These are phyloP conservation scores for Eupithecia subfuscata DNA, from an alignment of 2,888 invertebrate species.

Conservation along the genomic window DNA sequence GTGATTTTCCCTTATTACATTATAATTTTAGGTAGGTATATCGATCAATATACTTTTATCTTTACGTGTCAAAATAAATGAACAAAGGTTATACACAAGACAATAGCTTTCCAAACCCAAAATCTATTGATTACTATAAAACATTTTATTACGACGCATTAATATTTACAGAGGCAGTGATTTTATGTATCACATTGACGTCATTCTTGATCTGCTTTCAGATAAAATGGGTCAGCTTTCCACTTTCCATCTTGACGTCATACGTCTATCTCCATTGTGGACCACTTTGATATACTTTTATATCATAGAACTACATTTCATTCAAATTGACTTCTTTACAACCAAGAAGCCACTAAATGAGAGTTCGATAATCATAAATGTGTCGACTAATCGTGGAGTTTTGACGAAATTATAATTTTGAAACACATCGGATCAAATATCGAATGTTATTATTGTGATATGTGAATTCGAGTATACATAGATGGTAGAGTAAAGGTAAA, in stretches of 20 bases:
- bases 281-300: constrained; percentile 44
- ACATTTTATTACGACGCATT: constrained; percentile 67
- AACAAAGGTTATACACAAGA: not conserved
- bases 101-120: not conserved
- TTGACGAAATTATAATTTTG: not conserved
- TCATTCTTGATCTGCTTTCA: constrained; percentile 62
- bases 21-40: not conserved
- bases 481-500: no score
- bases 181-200: constrained; percentile 65
- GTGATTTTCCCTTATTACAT: not conserved
- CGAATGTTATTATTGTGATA: not conserved
- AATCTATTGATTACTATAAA: constrained; percentile 45
- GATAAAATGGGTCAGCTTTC: constrained; percentile 75
- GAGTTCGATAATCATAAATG: constrained; percentile 21
- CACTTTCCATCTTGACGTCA: constrained; percentile 68
- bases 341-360: constrained; percentile 17
- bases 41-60: not conserved
- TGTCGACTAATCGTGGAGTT: constrained; percentile 18
- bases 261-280: constrained; percentile 53
- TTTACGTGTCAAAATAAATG: not conserved
- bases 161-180: constrained; percentile 49
- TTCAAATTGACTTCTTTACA: constrained; percentile 44
- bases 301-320: constrained; percentile 32
- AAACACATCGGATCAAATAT: not conserved
- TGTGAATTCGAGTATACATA: not conserved